Evolutionary conservation across 2,797 vertebrate genomes (phyloP).

Genomic region (Lepidocolaptes lacrymiger): DNA sequence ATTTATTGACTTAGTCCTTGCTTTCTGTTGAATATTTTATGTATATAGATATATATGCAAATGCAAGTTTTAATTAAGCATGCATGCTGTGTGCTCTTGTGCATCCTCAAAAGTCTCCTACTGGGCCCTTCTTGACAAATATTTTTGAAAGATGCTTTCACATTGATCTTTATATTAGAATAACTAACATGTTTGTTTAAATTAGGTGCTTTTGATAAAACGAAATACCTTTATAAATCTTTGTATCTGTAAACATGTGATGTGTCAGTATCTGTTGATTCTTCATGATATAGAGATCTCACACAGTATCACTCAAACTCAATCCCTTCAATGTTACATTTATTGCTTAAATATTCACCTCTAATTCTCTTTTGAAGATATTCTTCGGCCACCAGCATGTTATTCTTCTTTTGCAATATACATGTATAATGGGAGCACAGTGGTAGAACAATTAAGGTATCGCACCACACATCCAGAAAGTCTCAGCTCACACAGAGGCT

Average conservation of each 20-base stretch:
- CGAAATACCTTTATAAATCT: not conserved
- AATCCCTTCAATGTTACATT: not conserved
- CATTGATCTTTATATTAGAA: not conserved
- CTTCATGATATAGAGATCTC: not conserved
- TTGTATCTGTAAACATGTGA: not conserved
- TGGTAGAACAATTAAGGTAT: not conserved
- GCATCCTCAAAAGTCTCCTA: slow-evolving; percentile 1
- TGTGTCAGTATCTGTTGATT: not conserved
- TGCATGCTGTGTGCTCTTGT: not conserved
- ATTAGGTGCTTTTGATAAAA: not conserved
- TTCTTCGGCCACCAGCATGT: not conserved
- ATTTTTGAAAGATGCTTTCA: slow-evolving; percentile 1
- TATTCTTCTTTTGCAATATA: not conserved
- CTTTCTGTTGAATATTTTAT: slow-evolving; percentile 53
- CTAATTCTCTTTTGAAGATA: not conserved
- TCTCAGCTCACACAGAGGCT: not conserved
- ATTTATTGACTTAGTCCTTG: not conserved
- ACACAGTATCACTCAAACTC: not conserved
- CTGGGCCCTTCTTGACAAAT: not conserved
- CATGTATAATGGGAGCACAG: not conserved
- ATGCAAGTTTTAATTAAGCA: slow-evolving; percentile 25
- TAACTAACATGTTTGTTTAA: not conserved
- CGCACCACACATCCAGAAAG: not conserved
- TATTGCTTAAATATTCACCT: not conserved
- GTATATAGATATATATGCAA: slow-evolving; percentile 47